Conservation (phyloP, 2,888 invertebrate genomes). For the Caenorhabditis panamensis region DNA sequence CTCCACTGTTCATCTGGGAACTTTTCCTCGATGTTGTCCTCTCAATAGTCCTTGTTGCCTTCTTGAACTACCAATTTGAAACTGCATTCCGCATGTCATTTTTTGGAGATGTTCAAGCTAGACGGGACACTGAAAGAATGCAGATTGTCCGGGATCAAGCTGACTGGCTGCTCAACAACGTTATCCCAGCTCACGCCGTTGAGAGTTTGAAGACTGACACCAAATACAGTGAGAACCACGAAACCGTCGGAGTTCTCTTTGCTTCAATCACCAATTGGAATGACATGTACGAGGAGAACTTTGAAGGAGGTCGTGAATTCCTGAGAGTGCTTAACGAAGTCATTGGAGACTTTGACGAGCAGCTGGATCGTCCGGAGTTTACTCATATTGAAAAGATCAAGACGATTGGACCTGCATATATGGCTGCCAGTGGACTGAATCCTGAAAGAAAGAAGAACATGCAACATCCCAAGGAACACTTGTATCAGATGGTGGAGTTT, state of each 20-base stretch:
- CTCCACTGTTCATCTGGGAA: conserved; percentile 84
- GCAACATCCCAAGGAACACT: conserved; percentile 78
- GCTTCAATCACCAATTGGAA: conserved; percentile 97
- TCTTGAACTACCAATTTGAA: conserved; percentile 93
- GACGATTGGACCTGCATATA: conserved; percentile 87
- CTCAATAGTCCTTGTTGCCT: conserved; percentile 91
- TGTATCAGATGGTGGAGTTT: conserved; percentile 89
- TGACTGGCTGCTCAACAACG: conserved; percentile 95
- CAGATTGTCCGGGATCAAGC: conserved; percentile 93
- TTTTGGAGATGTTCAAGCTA: conserved; percentile 93
- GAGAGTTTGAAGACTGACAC: conserved; percentile 94
- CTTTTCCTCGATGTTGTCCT: conserved; percentile 89
- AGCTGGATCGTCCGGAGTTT: conserved; percentile 86
- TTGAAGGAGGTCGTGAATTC: conserved; percentile 93
- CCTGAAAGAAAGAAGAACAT: conserved; percentile 86
- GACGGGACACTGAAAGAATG: conserved; percentile 90
- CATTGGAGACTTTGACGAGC: conserved; percentile 95
- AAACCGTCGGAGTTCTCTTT: conserved; percentile 87
- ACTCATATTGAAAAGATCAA: conserved; percentile 94
- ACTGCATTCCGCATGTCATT: conserved; percentile 94
- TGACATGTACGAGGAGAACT: conserved; percentile 97
- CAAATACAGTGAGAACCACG: conserved; percentile 84
- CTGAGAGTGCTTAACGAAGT: conserved; percentile 92
- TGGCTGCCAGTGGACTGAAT: conserved; percentile 97
- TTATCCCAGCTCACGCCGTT: conserved; percentile 95